Percentiles rank a stretch among this genome's conserved stretches.
phyloP scores from a whole-genome alignment of 2,797 vertebrate species.

The Lophotriccus pileatus region DNA sequence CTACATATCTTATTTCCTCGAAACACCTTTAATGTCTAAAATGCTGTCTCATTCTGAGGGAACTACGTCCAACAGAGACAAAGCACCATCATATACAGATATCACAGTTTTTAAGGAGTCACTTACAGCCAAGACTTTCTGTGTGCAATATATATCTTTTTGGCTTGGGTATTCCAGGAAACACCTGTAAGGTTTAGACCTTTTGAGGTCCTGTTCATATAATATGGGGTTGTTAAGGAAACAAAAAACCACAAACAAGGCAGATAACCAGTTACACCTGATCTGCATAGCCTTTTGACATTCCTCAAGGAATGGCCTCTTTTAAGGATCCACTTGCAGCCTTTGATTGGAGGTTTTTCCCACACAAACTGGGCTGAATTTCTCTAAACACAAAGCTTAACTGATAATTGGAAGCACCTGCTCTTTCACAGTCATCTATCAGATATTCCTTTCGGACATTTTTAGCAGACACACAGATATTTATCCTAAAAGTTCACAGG shows the following conservation, averaged over 20 bases:
- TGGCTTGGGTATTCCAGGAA: neutral
- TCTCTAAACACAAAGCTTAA: neutral
- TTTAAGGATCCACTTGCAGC: neutral
- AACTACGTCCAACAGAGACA: too few species aligned
- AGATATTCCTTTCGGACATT: neutral
- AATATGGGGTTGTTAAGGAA: too few species aligned
- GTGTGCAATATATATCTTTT: neutral
- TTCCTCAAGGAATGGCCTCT: neutral
- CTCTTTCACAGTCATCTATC: neutral
- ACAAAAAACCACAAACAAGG: neutral
- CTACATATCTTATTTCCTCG: neutral
- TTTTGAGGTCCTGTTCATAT: neutral
- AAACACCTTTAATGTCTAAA: neutral
- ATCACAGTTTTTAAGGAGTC: neutral
- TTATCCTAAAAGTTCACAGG: neutral
- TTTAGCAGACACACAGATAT: neutral
- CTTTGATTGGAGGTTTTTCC: neutral
- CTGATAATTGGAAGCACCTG: neutral
- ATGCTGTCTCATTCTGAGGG: neutral
- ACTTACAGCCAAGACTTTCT: neutral
- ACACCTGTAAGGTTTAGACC: neutral
- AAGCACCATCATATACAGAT: rapidly evolving
- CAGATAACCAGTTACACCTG: neutral
- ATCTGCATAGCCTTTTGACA: neutral
- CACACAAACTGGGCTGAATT: neutral